Evolutionary conservation across 2,888 invertebrate genomes (phyloP).

Genomic region (Xestoiulus laeticollis): DNA sequence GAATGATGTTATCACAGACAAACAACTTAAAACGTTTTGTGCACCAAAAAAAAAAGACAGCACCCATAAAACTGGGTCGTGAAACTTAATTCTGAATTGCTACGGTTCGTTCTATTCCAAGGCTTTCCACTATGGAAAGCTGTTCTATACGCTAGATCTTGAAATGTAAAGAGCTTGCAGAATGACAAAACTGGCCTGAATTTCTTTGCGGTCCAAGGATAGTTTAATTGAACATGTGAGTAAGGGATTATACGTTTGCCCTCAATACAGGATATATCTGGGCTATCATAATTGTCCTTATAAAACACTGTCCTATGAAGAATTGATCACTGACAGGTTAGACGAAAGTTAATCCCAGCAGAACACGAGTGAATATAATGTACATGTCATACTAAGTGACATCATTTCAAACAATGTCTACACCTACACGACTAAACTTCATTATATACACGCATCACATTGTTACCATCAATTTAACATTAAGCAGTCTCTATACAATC

Average conservation of each 20-base stretch:
- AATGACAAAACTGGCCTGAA: constrained; percentile 7
- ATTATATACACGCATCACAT: background rate
- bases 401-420: background rate
- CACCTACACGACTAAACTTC: background rate
- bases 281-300: background rate
- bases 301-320: background rate
- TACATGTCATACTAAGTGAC: background rate
- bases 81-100: background rate
- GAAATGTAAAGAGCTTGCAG: background rate
- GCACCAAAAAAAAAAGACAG: background rate
- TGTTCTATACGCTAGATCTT: background rate
- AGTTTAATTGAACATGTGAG: background rate
- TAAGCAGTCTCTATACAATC: background rate
- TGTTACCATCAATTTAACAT: too few relatives aligned
- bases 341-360: background rate
- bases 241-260: background rate
- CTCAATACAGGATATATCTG: background rate
- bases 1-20: background rate
- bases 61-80: background rate
- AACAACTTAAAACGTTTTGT: background rate
- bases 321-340: background rate
- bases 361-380: background rate
- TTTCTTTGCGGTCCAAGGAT: background rate
- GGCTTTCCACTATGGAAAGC: background rate
- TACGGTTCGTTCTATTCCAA: background rate